Base-by-base conservation (phyloP, 2,888 invertebrate species). In the Napeogenes inachia region DNA sequence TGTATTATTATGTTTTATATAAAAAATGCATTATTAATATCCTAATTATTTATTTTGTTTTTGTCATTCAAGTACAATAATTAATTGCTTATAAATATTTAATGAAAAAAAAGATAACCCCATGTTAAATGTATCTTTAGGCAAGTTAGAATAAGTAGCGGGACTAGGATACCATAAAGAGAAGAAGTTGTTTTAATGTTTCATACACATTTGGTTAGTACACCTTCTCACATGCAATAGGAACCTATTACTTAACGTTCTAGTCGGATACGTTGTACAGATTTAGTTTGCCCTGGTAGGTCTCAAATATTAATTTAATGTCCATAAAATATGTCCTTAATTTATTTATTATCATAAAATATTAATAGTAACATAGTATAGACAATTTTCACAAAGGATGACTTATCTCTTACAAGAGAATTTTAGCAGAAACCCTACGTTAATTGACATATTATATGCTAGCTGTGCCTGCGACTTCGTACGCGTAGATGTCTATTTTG, bases 161-260 rank as follows among this genome's bases (percentile, higher is more conserved):
- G n/a, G 35, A 62, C 69, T 57, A 69, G 69, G 69, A 57, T 56
- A 55, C 56, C 61, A 68, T 65, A 58, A 64, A 50, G 47, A 4
- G 21, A 53, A 53, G 57, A 64, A 32, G 57, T 42, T 35, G 55
- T 21, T 57, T 54, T 47, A 55, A 13, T 61, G 13, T 67, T 61
- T 64, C 68, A 72, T 62, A 62, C 60, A 62, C 42, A 42, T 12
- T 42, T 42, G 5, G 42, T 42, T 42, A 35, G 6, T 66, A 78
- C 77, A 87, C 84, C 88, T 87, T 87, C 87, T 87, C 75, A 64
- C 74, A 70, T 72, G 83, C 78, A 87, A 83, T 89, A 87, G 78
- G 74, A 78, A 85, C 87, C 87, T 88, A 85, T 83, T 87, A 89
- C 87, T 75, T 75, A 67, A 69, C 68, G 71, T 69, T 74, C 73